Percentiles rank a stretch among this genome's conserved stretches.
These are phyloP conservation scores for Endomychus coccineus DNA, from an alignment of 2,888 invertebrate species.

Conservation along the genomic window DNA sequence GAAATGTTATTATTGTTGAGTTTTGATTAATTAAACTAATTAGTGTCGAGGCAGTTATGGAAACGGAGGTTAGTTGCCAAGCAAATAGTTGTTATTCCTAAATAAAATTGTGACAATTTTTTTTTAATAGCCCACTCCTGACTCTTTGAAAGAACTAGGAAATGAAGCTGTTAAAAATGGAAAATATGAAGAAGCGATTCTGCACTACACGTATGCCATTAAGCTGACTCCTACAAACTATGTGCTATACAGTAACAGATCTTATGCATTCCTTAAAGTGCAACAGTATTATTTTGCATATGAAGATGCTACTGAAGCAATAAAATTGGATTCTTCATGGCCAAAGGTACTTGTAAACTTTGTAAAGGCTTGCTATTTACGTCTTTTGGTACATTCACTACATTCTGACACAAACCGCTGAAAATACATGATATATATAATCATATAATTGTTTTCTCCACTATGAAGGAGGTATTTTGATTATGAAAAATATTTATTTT, in stretches of 20 bases:
- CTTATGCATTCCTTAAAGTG: constrained; percentile 69
- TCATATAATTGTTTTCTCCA: no score
- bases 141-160: constrained; percentile 62
- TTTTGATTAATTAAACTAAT: no score
- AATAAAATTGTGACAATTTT: no score
- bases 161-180: constrained; percentile 67
- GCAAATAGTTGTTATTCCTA: no score
- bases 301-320: constrained; percentile 71
- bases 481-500: no score
- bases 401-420: no score
- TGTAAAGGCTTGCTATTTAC: neutral
- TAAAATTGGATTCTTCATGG: constrained; percentile 68
- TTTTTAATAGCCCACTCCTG: constrained; percentile 30
- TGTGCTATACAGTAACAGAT: constrained; percentile 70
- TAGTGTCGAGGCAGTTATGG: no score
- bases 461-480: no score
- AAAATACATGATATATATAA: no score
- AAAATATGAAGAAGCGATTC: constrained; percentile 66
- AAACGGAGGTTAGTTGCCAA: no score
- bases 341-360: constrained; percentile 54
- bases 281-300: constrained; percentile 69
- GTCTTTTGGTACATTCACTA: no score
- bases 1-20: no score
- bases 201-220: constrained; percentile 74
- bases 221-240: constrained; percentile 64